phyloP scores from a whole-genome alignment of 2,797 vertebrate genomes.

The Diceros bicornis region DNA sequence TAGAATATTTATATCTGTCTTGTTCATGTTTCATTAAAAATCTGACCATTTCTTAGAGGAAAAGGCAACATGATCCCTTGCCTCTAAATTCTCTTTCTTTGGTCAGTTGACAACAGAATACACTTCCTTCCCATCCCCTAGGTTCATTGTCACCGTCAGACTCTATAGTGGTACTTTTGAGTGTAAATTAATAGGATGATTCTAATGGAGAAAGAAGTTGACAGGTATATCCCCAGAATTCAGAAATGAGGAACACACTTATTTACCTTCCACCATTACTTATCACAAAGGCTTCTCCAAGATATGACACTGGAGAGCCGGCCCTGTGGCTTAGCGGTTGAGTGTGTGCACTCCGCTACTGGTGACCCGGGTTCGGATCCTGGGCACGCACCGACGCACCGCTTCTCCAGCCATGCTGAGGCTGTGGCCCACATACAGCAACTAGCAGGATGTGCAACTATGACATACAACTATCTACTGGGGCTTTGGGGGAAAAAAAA shows the following conservation, averaged over 20 bases:
- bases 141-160: not conserved
- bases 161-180: not conserved
- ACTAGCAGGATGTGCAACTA: too few relatives aligned
- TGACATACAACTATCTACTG: too few relatives aligned
- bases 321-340: too few relatives aligned
- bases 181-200: not conserved
- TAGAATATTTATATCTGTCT: not conserved
- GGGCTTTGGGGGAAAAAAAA: too few relatives aligned
- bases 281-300: not conserved
- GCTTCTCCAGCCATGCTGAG: too few relatives aligned
- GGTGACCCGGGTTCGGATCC: too few relatives aligned
- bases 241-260: not conserved
- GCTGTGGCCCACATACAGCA: too few relatives aligned
- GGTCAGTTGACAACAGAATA: not conserved
- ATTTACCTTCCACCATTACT: not conserved
- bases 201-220: not conserved
- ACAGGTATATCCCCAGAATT: not conserved
- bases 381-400: too few relatives aligned
- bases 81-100: not conserved
- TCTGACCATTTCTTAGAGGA: not conserved
- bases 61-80: not conserved
- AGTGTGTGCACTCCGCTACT: too few relatives aligned
- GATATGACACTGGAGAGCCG: not conserved
- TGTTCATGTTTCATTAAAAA: not conserved
- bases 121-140: not conserved